A percentile compares a stretch with the other conserved stretches of the same genome.
Evolutionary conservation across 2,888 invertebrate species (phyloP).

Genomic region (Aelia acuminata): DNA sequence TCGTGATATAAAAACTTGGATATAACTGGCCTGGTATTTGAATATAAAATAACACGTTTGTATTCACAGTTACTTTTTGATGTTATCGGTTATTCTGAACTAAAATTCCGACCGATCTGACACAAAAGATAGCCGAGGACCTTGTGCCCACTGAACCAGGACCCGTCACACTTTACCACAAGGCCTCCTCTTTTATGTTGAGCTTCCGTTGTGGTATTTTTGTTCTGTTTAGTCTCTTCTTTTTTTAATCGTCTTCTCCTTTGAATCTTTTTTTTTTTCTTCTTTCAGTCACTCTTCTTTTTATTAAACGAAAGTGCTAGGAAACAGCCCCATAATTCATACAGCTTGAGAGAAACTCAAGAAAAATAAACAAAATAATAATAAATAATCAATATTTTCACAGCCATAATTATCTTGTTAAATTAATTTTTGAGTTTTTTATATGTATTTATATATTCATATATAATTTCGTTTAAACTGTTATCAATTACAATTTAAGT

Average conservation of each 20-base stretch:
- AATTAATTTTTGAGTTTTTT: too few species aligned
- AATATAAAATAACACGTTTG: not conserved
- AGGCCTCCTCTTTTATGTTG: constrained; percentile 35
- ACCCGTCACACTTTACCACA: constrained; percentile 45
- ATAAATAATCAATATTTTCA: too few species aligned
- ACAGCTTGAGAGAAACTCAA: too few species aligned
- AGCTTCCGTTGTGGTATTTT: not conserved
- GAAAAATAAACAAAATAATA: too few species aligned
- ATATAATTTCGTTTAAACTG: too few species aligned
- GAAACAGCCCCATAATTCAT: not conserved
- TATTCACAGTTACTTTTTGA: not conserved
- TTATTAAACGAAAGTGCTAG: not conserved
- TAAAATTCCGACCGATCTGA: not conserved
- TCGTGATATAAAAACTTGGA: too few species aligned
- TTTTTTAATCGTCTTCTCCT: not conserved
- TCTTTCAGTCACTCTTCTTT: too few species aligned
- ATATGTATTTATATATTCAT: too few species aligned
- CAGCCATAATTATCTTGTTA: too few species aligned
- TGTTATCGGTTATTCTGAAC: not conserved
- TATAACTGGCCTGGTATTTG: too few species aligned
- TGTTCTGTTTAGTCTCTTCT: constrained; percentile 28
- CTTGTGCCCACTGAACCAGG: constrained; percentile 3
- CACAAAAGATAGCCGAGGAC: not conserved
- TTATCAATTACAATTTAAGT: too few species aligned
- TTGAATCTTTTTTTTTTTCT: not conserved